Evolutionary conservation across 2,888 invertebrate species (phyloP).

Genomic region (Eubasilissa splendida): DNA sequence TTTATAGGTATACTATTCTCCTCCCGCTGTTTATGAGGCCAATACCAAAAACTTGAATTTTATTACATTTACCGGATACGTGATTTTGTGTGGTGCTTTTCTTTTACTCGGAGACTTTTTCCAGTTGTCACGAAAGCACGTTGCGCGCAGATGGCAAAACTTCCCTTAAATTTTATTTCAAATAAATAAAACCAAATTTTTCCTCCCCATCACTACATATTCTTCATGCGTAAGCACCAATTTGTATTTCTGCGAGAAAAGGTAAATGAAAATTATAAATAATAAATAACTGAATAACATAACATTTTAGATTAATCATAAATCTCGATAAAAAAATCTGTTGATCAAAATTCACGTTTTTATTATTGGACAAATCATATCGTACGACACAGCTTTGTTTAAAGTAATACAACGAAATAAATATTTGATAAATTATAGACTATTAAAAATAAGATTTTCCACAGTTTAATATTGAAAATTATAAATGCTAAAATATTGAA

Average conservation of each 20-base stretch:
- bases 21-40: conserved; percentile 57
- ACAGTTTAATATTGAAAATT: too few relatives aligned
- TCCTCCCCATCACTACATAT: not conserved
- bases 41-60: conserved; percentile 58
- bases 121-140: conserved; percentile 44
- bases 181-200: conserved; percentile 30
- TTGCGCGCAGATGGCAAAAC: conserved; percentile 37
- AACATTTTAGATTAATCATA: too few relatives aligned
- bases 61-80: conserved; percentile 55
- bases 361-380: too few relatives aligned
- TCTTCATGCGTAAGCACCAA: not conserved
- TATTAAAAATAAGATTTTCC: too few relatives aligned
- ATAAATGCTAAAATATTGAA: too few relatives aligned
- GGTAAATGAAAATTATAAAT: too few relatives aligned
- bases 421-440: too few relatives aligned
- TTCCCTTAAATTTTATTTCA: conserved; percentile 44
- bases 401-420: too few relatives aligned
- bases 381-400: too few relatives aligned
- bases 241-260: not conserved
- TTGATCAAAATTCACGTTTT: too few relatives aligned
- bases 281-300: too few relatives aligned
- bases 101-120: conserved; percentile 41
- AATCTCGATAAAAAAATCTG: too few relatives aligned
- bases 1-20: conserved; percentile 58
- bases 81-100: conserved; percentile 54